Conservation (phyloP, 2,888 invertebrate species). For the Zootermopsis nevadensis region DNA sequence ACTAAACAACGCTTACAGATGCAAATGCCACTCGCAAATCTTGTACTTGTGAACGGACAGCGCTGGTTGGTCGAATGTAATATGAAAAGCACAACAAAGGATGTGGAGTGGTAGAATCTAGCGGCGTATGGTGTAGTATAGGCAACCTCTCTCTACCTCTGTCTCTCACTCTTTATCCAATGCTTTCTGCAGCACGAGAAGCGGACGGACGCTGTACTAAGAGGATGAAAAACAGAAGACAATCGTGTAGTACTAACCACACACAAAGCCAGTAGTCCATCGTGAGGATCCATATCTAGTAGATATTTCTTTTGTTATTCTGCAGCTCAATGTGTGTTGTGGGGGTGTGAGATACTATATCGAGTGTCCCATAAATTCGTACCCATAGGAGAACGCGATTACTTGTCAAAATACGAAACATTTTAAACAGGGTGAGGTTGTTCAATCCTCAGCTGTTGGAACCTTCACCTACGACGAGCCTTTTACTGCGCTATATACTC, state of each 20-base stretch:
- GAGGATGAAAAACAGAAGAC: not conserved
- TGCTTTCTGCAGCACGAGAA: not conserved
- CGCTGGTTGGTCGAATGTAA: not conserved
- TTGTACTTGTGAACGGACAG: not conserved
- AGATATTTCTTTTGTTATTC: too few species aligned
- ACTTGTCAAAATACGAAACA: too few species aligned
- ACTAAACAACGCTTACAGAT: constrained; percentile 7
- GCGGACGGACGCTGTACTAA: not conserved
- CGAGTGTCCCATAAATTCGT: too few species aligned
- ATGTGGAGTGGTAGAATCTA: not conserved
- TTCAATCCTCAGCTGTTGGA: too few species aligned
- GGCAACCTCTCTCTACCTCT: not conserved
- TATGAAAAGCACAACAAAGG: constrained; percentile 14
- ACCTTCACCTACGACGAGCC: too few species aligned
- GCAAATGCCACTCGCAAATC: constrained; percentile 19
- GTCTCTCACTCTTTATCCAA: not conserved
- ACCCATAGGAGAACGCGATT: too few species aligned
- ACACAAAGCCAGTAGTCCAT: not conserved
- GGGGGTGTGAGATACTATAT: too few species aligned
- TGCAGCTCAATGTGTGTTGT: too few species aligned
- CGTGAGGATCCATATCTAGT: too few species aligned
- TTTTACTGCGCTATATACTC: too few species aligned
- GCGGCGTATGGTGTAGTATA: not conserved
- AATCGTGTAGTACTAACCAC: not conserved
- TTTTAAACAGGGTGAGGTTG: too few species aligned